Conservation (phyloP, 2,113 vertebrate genomes). For the Delphinapterus leucas region DNA sequence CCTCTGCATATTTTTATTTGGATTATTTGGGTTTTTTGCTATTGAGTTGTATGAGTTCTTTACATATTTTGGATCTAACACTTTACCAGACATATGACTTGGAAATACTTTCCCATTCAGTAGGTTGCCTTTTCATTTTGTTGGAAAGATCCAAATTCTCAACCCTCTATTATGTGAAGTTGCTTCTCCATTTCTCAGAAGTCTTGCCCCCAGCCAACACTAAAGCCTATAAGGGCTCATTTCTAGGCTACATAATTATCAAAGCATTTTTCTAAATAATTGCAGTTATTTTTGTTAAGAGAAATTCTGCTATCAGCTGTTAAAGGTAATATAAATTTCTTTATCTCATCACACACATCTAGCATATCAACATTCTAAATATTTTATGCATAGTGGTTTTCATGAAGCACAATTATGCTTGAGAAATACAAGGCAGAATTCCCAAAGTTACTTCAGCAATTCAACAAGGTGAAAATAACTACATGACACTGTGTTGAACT, state of each 20-base stretch:
- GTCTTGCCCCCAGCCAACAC: not conserved
- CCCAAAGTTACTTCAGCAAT: not conserved
- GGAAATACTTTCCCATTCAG: not conserved
- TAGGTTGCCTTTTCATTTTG: not conserved
- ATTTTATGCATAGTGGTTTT: not conserved
- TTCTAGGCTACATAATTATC: not conserved
- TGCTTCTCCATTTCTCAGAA: not conserved
- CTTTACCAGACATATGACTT: not conserved
- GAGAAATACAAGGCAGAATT: not conserved
- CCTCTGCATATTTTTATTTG: not conserved
- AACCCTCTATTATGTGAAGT: not conserved
- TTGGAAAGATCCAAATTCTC: not conserved
- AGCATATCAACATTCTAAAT: not conserved
- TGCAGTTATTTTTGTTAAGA: not conserved
- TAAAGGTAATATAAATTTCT: slow-evolving; percentile 2
- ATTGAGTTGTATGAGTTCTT: not conserved
- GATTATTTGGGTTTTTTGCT: not conserved
- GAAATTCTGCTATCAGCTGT: not conserved
- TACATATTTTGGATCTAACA: not conserved
- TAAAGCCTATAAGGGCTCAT: not conserved
- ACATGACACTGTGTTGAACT: not conserved
- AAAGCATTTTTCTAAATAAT: not conserved
- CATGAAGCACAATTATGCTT: not conserved
- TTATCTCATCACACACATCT: not conserved
- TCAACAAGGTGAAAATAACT: slow-evolving; percentile 27